Evolutionary conservation across 1,140 invertebrate species (phyloP), one percentile per base, ranked within the genome.

Genomic region (Vanessa atalanta): DNA sequence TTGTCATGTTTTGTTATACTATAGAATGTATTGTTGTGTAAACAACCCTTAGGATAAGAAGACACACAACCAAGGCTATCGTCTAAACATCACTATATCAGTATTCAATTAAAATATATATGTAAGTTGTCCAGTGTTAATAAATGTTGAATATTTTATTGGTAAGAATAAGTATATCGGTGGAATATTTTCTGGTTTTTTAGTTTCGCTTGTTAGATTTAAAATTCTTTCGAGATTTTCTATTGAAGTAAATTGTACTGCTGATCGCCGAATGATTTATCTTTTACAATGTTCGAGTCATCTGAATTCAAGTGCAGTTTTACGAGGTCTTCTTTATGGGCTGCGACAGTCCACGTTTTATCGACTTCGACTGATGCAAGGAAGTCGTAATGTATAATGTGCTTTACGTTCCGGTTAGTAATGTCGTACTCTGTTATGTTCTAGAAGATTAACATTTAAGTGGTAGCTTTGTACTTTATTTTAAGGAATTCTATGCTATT

Each of bases 281-380:
- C 5, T 14, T 37, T 23, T 61, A 61, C 57, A 61, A 61, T 67
- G 48, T 67, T 67, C n/a, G 55, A 60, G 68, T 70, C 60, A 61
- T 61, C 57, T 61, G 26, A 26, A 61, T 61, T 61, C 57, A 14
- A 61, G 57, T 61, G 57, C 26, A 26, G 26, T 61, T 61, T 61
- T 61, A 61, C 57, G 57, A 61, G 57, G 57, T 31, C 57, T 61
- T 43, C 63, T 65, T 65, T 65, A 65, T 48, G 63, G 26, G 9
- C 63, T 65, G 63, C 63, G 63, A 65, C 63, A 47, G 47, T 47
- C 63, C 63, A 47, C 37, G 63, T 65, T 65, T 65, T 65, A 65
- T 65, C 47, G 63, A 12, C 16, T 15, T 65, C 43, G 63, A 65
- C 63, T 65, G 63, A 65, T 65, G 63, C 63, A 65, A 65, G 63